Base-by-base conservation (phyloP, 2,888 invertebrate species). In the Argynnis bischoffii region DNA sequence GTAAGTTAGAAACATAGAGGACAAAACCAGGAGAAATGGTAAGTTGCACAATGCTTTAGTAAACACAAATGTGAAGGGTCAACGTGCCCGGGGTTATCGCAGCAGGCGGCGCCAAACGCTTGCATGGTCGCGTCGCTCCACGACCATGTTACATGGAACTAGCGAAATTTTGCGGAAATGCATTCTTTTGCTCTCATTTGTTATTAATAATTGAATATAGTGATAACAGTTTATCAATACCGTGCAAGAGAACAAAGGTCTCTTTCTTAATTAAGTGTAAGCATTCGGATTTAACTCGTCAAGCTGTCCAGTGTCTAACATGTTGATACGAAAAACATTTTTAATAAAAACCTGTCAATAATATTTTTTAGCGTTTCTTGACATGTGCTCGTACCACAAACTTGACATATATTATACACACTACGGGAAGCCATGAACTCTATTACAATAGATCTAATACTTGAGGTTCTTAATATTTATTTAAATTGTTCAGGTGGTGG, bases 51-150 rank as follows among this genome's bases (percentile, higher is more conserved):
- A 76, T 77, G 78, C 78, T 84, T 89, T 88, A 84, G 88, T 90
- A 89, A 88, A 88, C 86, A 88, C 81, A 82, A 88, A 88, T 85
- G 85, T 84, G 84, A 81, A 75, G 79, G 85, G 92, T 90, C 91
- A 90, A 90, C 89, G 90, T 88, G 84, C 87, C 82, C 84, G 85
- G 81, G 92, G 92, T 92, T 92, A 92, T 91, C 92, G 76, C 73
- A 69, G 76, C 77, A 83, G 85, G 86, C 88, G 90, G 90, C 91
- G 90, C 87, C 91, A 84, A 80, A 86, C 86, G 82, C 88, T 85
- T 90, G 89, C 85, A 81, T 80, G 83, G 84, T 77, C 84, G 80
- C 66, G 76, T 70, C 75, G 48, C 57, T 61, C 55, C 65, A 68
- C 68, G 66, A 35, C 55, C 35, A 54, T 50, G 55, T 31, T 66